Conservation (phyloP, 2,888 invertebrate species). For the Andrena marginata region DNA sequence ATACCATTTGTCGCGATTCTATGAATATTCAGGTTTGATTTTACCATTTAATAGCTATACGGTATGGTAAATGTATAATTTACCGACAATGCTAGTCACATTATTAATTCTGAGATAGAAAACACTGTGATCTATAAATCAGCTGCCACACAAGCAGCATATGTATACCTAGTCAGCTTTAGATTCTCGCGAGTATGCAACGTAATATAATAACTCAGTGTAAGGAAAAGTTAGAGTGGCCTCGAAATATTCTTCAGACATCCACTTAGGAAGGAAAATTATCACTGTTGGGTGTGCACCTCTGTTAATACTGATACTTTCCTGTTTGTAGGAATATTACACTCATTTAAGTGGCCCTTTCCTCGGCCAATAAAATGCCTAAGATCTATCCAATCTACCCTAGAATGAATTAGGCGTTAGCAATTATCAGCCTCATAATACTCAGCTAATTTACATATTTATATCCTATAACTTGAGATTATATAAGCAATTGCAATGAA, state of each 20-base stretch:
- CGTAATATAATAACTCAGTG: background rate
- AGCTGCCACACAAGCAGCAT: background rate
- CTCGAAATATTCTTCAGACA: background rate
- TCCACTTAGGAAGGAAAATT: background rate
- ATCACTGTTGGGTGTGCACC: background rate
- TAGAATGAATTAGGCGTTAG: background rate
- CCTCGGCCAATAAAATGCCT: background rate
- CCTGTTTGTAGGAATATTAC: background rate
- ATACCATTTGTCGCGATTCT: background rate
- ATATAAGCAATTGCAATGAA: conserved; percentile 5
- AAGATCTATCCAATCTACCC: background rate
- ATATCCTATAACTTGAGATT: conserved; percentile 13
- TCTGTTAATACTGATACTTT: background rate
- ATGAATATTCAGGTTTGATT: background rate
- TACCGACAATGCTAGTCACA: background rate
- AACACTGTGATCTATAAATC: conserved; percentile 24
- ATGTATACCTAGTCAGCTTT: background rate
- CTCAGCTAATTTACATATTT: conserved; percentile 5
- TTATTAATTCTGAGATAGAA: conserved; percentile 2
- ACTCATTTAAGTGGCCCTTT: background rate
- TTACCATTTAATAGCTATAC: background rate
- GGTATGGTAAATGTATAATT: background rate
- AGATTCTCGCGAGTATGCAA: background rate
- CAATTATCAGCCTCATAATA: background rate
- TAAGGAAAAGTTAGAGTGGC: background rate